Evolutionary conservation across 2,888 invertebrate species (phyloP).

Genomic region (Muschampia staudingeri): DNA sequence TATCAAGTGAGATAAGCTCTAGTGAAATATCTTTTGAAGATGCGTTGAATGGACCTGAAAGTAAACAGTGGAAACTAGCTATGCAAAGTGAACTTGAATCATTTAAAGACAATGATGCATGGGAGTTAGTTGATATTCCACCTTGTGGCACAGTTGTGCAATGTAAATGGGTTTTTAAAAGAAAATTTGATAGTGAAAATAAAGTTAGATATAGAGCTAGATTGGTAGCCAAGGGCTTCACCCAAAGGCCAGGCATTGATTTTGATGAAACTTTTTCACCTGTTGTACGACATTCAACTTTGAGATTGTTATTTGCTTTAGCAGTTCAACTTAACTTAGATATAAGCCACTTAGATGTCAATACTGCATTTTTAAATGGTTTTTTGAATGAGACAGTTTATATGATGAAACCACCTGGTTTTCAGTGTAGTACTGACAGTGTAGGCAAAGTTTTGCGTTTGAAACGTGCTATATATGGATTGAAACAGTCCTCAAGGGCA

Average conservation of each 20-base stretch:
- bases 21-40: slow-evolving; percentile 28
- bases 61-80: slow-evolving; percentile 36
- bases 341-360: slow-evolving; percentile 8
- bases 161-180: slow-evolving; percentile 43
- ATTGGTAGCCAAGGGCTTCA: slow-evolving; percentile 15
- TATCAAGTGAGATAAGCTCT: neutral
- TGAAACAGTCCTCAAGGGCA: neutral
- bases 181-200: neutral
- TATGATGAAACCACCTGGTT: neutral
- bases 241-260: slow-evolving; percentile 9
- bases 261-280: slow-evolving; percentile 5
- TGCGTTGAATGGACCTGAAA: slow-evolving; percentile 28
- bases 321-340: neutral
- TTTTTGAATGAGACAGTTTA: neutral
- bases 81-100: slow-evolving; percentile 39
- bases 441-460: neutral
- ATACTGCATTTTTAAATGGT: slow-evolving; percentile 15
- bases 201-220: slow-evolving; percentile 20
- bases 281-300: slow-evolving; percentile 3
- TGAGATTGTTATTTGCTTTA: slow-evolving; percentile 17
- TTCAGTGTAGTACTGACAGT: neutral
- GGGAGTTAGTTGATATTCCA: slow-evolving; percentile 29
- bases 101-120: slow-evolving; percentile 39
- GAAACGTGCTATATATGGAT: slow-evolving; percentile 2
- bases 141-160: slow-evolving; percentile 3